A percentile compares a stretch with the other conserved stretches of the same genome.
phyloP scores from a whole-genome alignment of 2,888 invertebrate species.

The Aphelenchoides bicaudatus region DNA sequence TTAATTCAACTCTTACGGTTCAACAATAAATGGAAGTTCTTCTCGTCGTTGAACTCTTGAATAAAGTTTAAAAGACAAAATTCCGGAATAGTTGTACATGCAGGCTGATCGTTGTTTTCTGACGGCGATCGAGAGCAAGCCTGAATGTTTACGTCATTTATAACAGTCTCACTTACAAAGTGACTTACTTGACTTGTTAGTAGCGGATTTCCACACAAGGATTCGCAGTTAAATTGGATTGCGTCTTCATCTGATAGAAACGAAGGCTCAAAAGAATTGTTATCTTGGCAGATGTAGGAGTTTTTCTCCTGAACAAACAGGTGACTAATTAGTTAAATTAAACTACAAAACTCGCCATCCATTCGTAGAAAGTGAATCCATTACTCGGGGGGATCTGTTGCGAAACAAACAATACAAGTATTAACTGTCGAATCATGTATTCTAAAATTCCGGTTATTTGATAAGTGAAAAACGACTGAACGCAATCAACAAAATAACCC shows the following conservation, averaged over 20 bases:
- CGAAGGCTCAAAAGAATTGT: neutral
- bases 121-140: slow-evolving; percentile 1
- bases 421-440: no score
- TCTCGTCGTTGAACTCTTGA: slow-evolving; percentile 15
- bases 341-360: neutral
- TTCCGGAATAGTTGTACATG: slow-evolving; percentile 6
- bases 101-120: neutral
- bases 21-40: neutral
- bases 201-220: slow-evolving; percentile 4
- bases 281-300: no score
- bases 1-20: neutral
- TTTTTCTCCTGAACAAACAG: slow-evolving; percentile 5
- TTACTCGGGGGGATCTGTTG: neutral
- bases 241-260: slow-evolving; percentile 8
- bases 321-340: neutral
- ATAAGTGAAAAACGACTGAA: no score
- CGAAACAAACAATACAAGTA: neutral
- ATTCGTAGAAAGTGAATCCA: slow-evolving; percentile 6
- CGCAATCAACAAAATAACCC: no score
- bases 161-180: no score
- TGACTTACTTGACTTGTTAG: no score
- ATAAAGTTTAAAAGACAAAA: slow-evolving; percentile 1
- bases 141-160: no score
- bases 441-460: no score
- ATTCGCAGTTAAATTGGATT: slow-evolving; percentile 12